phyloP scores from a whole-genome alignment of 2,113 vertebrate genomes.

The Hirundichthys speculiger region DNA sequence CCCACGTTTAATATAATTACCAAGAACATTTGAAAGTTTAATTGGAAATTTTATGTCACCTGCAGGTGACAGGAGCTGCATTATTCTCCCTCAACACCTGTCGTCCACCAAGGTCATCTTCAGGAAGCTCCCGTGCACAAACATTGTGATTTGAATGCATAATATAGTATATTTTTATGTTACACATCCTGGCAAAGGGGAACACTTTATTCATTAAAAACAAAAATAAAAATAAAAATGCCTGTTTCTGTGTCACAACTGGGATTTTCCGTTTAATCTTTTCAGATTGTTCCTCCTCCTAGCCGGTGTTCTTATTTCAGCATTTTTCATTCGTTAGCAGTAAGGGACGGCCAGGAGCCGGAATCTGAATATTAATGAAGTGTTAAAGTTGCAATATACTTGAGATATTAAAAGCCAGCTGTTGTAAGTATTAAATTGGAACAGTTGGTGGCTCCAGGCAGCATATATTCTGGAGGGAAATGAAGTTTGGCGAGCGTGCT shows the following conservation, averaged over 20 bases:
- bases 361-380: slow-evolving; percentile 54
- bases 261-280: slow-evolving; percentile 9
- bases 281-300: slow-evolving; percentile 8
- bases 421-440: slow-evolving; percentile 45
- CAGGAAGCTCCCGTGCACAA: slow-evolving; percentile 29
- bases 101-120: slow-evolving; percentile 73
- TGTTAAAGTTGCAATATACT: slow-evolving; percentile 48
- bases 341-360: slow-evolving; percentile 11
- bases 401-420: slow-evolving; percentile 43
- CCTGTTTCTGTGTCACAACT: slow-evolving; percentile 22
- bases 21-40: slow-evolving; percentile 71
- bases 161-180: slow-evolving; percentile 54
- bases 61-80: slow-evolving; percentile 63
- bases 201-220: slow-evolving; percentile 55
- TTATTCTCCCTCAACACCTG: slow-evolving; percentile 75
- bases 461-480: slow-evolving; percentile 43
- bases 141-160: slow-evolving; percentile 72
- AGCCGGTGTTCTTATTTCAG: slow-evolving; percentile 19
- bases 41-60: slow-evolving; percentile 78
- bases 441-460: slow-evolving; percentile 41
- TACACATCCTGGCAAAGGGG: slow-evolving; percentile 63
- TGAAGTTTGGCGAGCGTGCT: slow-evolving; percentile 49
- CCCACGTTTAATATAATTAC: slow-evolving; percentile 63
- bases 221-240: too few relatives aligned
- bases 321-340: slow-evolving; percentile 11